Conservation (phyloP, 2,113 vertebrate genomes). For the Alligator mississippiensis region DNA sequence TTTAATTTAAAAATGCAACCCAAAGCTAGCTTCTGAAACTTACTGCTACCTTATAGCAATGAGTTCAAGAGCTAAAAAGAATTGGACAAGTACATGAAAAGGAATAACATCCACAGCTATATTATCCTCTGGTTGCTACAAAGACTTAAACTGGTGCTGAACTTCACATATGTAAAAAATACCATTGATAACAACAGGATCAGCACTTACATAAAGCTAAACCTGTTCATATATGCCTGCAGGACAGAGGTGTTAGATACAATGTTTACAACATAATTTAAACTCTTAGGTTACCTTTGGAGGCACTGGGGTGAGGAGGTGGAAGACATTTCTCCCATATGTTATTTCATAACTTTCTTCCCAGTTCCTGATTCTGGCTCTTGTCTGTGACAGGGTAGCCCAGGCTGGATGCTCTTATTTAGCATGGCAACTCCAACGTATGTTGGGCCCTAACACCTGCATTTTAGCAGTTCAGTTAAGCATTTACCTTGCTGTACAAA, state of each 20-base stretch:
- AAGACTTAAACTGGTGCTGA: background rate
- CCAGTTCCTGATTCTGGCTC: background rate
- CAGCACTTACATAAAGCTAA: background rate
- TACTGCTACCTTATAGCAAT: background rate
- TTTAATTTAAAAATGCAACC: no score
- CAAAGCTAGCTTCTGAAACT: background rate
- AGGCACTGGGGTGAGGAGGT: background rate
- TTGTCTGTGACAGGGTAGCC: background rate
- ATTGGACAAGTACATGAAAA: background rate
- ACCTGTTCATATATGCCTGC: background rate
- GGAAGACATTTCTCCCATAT: background rate
- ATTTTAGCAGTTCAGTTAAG: background rate
- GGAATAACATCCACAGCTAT: background rate
- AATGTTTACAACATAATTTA: background rate
- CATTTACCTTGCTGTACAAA: background rate
- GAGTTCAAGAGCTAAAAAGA: background rate
- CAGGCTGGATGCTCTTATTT: background rate
- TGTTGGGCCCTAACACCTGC: background rate
- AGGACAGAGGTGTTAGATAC: background rate
- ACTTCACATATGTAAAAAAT: background rate
- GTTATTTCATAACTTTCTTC: background rate
- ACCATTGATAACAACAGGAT: background rate
- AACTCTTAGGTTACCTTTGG: background rate
- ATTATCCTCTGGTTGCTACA: background rate
- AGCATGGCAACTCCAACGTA: background rate